Evolutionary conservation across 2,113 vertebrate species (phyloP).

Genomic region (Alligator sinensis): DNA sequence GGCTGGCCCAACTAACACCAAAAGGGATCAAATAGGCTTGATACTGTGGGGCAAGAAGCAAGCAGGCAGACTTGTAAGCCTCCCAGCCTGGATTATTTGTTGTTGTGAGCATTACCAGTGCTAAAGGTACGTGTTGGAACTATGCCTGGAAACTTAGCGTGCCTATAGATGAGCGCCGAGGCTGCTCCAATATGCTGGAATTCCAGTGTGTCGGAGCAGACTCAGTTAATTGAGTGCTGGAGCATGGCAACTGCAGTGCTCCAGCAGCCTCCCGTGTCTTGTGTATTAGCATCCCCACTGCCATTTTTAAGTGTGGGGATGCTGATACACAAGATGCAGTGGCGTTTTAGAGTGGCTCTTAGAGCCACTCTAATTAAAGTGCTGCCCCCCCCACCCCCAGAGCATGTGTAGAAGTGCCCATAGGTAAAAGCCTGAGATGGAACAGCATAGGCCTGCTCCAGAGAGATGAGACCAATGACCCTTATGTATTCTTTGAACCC

Average conservation of each 20-base stretch:
- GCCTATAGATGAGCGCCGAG: too few species aligned
- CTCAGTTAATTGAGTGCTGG: too few species aligned
- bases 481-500: background rate
- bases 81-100: background rate
- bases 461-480: background rate
- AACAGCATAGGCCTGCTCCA: background rate
- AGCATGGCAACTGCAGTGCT: too few species aligned
- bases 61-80: background rate
- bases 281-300: too few species aligned
- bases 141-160: background rate
- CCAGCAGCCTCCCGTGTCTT: too few species aligned
- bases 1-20: background rate
- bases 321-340: too few species aligned
- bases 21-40: background rate
- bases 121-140: background rate
- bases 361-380: too few species aligned
- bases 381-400: too few species aligned
- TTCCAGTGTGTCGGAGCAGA: too few species aligned
- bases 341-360: too few species aligned
- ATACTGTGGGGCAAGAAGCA: background rate
- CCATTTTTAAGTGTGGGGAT: too few species aligned
- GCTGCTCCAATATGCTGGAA: too few species aligned
- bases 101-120: background rate
- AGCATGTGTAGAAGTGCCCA: background rate
- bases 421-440: background rate